A percentile compares a stretch with the other conserved stretches of the same genome.
These are phyloP conservation scores for Pachypeltis micranthus DNA, from an alignment of 1,140 invertebrate species.

Conservation along the genomic window DNA sequence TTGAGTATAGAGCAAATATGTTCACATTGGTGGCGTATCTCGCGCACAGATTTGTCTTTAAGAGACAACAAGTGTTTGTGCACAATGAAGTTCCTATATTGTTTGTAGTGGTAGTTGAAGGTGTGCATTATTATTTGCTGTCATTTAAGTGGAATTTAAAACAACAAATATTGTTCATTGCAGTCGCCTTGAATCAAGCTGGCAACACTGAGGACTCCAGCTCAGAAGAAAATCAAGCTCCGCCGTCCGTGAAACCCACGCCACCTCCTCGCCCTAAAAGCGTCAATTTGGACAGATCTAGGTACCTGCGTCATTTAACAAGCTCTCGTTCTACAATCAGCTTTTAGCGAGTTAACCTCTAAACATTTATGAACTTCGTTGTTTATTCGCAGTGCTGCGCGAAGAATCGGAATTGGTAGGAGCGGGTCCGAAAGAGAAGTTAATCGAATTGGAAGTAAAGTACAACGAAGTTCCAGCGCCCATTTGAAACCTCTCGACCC, in stretches of 20 bases:
- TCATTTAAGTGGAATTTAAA: too few species aligned
- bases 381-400: neutral
- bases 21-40: too few species aligned
- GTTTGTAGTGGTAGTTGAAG: too few species aligned
- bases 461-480: constrained; percentile 32
- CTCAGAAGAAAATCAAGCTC: constrained; percentile 46
- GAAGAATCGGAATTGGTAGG: constrained; percentile 32
- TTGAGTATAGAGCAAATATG: too few species aligned
- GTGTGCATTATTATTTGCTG: too few species aligned
- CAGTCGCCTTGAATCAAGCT: constrained; percentile 50
- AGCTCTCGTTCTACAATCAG: too few species aligned
- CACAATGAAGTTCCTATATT: too few species aligned
- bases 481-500: constrained; percentile 32
- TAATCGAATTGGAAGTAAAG: constrained; percentile 31
- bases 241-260: constrained; percentile 30
- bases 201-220: constrained; percentile 62
- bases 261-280: constrained; percentile 36
- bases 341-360: too few species aligned
- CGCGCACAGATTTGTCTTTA: too few species aligned
- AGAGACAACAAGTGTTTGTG: too few species aligned
- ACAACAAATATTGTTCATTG: constrained; percentile 24
- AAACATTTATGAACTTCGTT: neutral
- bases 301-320: too few species aligned
- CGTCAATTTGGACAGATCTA: constrained; percentile 27
- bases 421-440: constrained; percentile 43